Percentiles rank a stretch among this genome's conserved stretches.
These are phyloP conservation scores for Poecile montanus DNA, from an alignment of 2,797 vertebrate genomes.

Conservation along the genomic window DNA sequence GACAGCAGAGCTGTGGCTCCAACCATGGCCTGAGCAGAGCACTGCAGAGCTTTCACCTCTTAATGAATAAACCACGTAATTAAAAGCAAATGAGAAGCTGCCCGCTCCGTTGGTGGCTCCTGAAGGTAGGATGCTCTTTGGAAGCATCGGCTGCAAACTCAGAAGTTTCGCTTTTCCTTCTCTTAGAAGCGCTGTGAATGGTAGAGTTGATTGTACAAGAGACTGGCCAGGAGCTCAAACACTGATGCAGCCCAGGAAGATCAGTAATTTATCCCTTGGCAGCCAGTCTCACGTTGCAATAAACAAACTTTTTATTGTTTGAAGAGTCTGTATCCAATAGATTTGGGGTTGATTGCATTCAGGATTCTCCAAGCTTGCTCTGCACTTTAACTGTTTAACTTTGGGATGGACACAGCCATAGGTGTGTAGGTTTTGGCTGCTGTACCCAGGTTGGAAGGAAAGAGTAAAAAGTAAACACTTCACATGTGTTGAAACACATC, in stretches of 20 bases:
- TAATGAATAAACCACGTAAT: not conserved
- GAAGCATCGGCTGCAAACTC: not conserved
- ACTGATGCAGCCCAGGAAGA: not conserved
- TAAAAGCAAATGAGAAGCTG: not conserved
- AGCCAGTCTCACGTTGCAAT: not conserved
- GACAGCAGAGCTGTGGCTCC: conserved; percentile 61
- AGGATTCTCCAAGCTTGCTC: not conserved
- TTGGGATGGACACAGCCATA: not conserved
- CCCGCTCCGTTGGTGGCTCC: rapidly evolving
- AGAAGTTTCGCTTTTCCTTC: not conserved
- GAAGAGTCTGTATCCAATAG: not conserved
- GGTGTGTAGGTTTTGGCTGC: not conserved
- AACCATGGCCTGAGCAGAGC: not conserved
- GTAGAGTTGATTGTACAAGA: not conserved
- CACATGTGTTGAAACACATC: not conserved
- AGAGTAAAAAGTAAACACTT: not conserved
- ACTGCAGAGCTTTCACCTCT: not conserved
- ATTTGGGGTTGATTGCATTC: not conserved
- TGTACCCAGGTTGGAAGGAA: not conserved
- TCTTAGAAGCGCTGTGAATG: not conserved
- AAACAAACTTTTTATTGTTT: not conserved
- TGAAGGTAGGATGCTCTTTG: not conserved
- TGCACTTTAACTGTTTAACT: not conserved
- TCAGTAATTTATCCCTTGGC: not conserved
- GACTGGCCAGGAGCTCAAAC: not conserved